Evolutionary conservation across 2,888 invertebrate genomes (phyloP).

Genomic region (Liodrosophila aerea): DNA sequence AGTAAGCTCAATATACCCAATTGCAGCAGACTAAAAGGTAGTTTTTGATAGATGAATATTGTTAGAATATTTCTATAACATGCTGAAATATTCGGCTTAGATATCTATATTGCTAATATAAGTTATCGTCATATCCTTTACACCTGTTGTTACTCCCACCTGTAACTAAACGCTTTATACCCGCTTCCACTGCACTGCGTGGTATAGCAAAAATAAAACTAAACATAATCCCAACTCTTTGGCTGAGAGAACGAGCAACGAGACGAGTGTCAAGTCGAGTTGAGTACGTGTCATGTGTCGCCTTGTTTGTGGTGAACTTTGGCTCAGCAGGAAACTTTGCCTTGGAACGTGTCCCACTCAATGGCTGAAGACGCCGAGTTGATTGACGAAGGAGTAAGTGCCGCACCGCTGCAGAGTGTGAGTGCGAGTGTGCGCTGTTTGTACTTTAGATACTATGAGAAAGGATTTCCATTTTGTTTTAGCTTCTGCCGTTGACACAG

Average conservation of each 20-base stretch:
- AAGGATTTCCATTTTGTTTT: conserved; percentile 63
- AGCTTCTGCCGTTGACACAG: conserved; percentile 58
- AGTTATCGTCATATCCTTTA: too few relatives aligned
- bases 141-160: too few relatives aligned
- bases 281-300: conserved; percentile 74
- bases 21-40: too few relatives aligned
- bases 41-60: too few relatives aligned
- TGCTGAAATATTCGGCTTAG: too few relatives aligned
- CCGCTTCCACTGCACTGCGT: too few relatives aligned
- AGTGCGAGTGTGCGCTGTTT: conserved; percentile 36
- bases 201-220: conserved; percentile 36
- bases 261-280: conserved; percentile 45
- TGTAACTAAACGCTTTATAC: too few relatives aligned
- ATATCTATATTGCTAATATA: too few relatives aligned
- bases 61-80: too few relatives aligned
- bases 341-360: conserved; percentile 69
- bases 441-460: conserved; percentile 18
- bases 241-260: conserved; percentile 2
- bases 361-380: conserved; percentile 49
- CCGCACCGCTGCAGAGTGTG: conserved; percentile 1
- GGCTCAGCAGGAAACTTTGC: conserved; percentile 59
- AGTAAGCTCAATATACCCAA: too few relatives aligned
- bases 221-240: conserved; percentile 58
- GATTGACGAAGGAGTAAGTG: conserved; percentile 63
- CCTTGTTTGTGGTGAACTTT: conserved; percentile 72